Conservation (phyloP, 2,888 invertebrate species). For the Oxyteleia sp. region DNA sequence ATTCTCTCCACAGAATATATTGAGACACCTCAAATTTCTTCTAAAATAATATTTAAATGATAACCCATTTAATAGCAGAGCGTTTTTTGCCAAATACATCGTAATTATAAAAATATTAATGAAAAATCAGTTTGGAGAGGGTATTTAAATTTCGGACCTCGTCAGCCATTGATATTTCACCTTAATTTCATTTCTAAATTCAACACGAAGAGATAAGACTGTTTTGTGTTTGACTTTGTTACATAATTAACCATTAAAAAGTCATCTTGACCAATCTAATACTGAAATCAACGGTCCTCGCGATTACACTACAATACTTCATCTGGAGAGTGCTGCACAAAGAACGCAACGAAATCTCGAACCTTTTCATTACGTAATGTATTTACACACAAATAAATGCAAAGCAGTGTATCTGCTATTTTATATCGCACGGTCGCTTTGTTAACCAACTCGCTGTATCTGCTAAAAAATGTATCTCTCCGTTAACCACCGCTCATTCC, state of each 20-base stretch:
- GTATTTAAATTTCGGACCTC: too few relatives aligned
- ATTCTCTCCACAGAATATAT: too few relatives aligned
- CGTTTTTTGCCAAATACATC: too few relatives aligned
- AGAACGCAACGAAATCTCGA: background rate
- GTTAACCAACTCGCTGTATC: background rate
- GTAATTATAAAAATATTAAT: too few relatives aligned
- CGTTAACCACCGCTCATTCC: background rate
- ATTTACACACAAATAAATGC: slow-evolving; percentile 15
- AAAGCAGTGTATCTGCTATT: background rate
- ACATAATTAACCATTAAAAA: background rate
- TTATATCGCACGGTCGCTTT: background rate
- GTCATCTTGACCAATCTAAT: background rate
- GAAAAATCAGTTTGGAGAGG: too few relatives aligned
- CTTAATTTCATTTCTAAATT: too few relatives aligned
- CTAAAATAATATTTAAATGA: too few relatives aligned
- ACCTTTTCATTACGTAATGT: slow-evolving; percentile 7
- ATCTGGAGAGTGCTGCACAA: background rate
- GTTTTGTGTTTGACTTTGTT: background rate
- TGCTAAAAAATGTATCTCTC: background rate
- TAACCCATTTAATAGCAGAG: too few relatives aligned
- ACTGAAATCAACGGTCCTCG: background rate
- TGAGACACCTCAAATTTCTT: too few relatives aligned
- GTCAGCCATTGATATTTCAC: too few relatives aligned
- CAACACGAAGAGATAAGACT: background rate
- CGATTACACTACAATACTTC: background rate